A percentile compares a stretch with the other conserved stretches of the same genome.
Evolutionary conservation across 2,888 invertebrate genomes (phyloP).

Genomic region (Dolomedes plantarius): DNA sequence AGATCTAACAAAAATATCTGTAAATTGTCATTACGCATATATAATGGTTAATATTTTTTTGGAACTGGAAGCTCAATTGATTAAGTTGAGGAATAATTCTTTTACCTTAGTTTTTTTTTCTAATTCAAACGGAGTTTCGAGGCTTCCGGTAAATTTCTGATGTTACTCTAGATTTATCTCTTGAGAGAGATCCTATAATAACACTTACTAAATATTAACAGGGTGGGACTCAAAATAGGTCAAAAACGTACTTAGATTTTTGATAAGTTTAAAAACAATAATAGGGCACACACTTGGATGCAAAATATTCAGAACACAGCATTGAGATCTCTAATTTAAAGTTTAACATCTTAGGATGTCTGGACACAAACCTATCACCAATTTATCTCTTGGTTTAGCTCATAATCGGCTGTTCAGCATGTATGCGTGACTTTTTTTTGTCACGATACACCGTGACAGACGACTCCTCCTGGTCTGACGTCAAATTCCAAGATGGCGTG

Average conservation of each 20-base stretch:
- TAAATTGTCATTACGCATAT: too few relatives aligned
- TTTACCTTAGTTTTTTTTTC: too few relatives aligned
- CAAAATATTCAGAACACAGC: background rate
- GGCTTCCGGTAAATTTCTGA: too few relatives aligned
- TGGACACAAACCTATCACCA: slow-evolving; percentile 44
- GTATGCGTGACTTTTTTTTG: slow-evolving; percentile 33
- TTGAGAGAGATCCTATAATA: too few relatives aligned
- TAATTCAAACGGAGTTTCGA: too few relatives aligned
- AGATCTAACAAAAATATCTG: too few relatives aligned
- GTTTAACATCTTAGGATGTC: slow-evolving; percentile 4
- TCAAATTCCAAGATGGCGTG: slow-evolving; percentile 50
- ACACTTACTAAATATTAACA: slow-evolving; percentile 3
- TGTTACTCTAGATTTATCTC: too few relatives aligned
- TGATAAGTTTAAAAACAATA: slow-evolving; percentile 48
- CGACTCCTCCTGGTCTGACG: slow-evolving; percentile 62
- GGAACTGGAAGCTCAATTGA: too few relatives aligned
- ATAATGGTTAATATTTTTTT: too few relatives aligned
- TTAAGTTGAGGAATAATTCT: too few relatives aligned
- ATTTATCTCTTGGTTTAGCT: slow-evolving; percentile 41
- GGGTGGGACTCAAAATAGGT: slow-evolving; percentile 30
- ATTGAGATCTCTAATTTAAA: slow-evolving; percentile 55
- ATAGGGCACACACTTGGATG: background rate
- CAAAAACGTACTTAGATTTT: slow-evolving; percentile 32
- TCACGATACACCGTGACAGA: slow-evolving; percentile 62
- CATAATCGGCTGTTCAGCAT: slow-evolving; percentile 37